phyloP scores from a whole-genome alignment of 2,113 vertebrate species.

The Rutilus rutilus region DNA sequence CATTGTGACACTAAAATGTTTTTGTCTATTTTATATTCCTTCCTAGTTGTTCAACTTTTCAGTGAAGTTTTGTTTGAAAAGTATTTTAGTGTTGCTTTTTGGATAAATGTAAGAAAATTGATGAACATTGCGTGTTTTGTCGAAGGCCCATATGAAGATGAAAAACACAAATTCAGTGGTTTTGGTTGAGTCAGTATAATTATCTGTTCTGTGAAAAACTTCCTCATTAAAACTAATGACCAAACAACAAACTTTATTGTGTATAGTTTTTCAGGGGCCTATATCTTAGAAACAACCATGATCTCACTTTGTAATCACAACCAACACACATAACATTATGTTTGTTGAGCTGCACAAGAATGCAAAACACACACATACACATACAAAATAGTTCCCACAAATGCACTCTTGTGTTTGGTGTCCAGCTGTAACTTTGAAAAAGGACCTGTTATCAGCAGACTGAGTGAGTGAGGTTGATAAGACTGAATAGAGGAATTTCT shows the following conservation, averaged over 20 bases:
- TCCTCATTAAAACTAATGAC: neutral
- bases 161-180: neutral
- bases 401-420: neutral
- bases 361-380: conserved; percentile 1
- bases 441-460: conserved; percentile 44
- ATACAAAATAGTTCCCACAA: conserved; percentile 1
- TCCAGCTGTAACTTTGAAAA: conserved; percentile 21
- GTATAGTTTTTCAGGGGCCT: neutral
- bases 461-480: conserved; percentile 51
- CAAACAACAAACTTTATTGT: neutral
- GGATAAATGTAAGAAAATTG: neutral
- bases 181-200: neutral
- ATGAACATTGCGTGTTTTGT: neutral
- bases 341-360: neutral
- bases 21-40: neutral
- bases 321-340: neutral
- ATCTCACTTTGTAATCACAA: conserved; percentile 2
- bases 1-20: neutral
- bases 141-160: neutral
- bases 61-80: neutral
- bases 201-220: neutral
- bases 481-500: conserved; percentile 57
- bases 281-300: neutral
- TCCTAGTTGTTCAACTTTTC: neutral
- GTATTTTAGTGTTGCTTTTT: neutral